Base-by-base conservation (phyloP, 2,888 invertebrate genomes). In the Drosophila percnosoma region DNA sequence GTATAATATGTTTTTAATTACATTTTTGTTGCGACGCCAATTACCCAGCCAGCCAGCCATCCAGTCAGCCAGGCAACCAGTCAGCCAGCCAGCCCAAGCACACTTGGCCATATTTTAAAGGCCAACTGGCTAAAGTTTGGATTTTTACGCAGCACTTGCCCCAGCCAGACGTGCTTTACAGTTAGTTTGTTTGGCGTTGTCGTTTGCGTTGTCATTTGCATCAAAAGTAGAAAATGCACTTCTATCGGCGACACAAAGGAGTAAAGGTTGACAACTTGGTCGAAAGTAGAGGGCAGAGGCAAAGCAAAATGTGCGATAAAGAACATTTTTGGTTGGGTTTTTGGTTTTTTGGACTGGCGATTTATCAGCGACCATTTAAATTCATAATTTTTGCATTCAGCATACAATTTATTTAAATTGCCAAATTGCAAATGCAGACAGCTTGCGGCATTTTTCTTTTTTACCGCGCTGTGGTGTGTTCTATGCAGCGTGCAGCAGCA, bases 321-420 rank as follows among this genome's bases (percentile, higher is more conserved):
- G 51, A 45, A 51, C 60, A 53, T 52, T 68, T 69, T 21, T 69
- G 57, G 54, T 40, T 51, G 21, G 18, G 27, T 31, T 24, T 60
- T 49, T 27, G 45, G 45, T 36, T 57, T 29, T 24, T 49, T 48
- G 53, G 24, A 34, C 24, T 40, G 51, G 83, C 83, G 83, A 91
- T 91, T 91, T 91, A 91, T 91, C 89, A 84, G 76, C 65, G 80
- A 61, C 75, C 80, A 91, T 91, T 91, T 91, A 91, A 91, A 91
- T 91, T 91, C 91, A 91, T 91, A 90, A 90, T 89, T 90, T 82
- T 76, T 48, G 75, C 68, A 71, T 70, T 57, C 65, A 73, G 76
- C 82, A 87, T 80, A 74, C 75, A 83, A 78, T 80, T 80, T 80
- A 87, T 87, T 89, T 80, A 81, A 84, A 89, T 90, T 87, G 79